A percentile compares a stretch with the other conserved stretches of the same genome.
Evolutionary conservation across 2,888 invertebrate species (phyloP).

Genomic region (Lasioglossum figueresi): DNA sequence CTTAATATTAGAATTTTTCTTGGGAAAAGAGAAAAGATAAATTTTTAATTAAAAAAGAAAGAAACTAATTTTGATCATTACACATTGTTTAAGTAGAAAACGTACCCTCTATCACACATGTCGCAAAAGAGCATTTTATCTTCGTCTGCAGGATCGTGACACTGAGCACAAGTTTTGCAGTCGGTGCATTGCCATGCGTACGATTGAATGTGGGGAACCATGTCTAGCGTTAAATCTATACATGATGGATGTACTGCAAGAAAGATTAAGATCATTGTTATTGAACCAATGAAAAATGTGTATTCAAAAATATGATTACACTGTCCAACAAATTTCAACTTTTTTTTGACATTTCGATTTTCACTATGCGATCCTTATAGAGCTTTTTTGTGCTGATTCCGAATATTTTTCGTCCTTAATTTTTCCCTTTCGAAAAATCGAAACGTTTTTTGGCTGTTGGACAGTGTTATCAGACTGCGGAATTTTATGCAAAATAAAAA

Average conservation of each 20-base stretch:
- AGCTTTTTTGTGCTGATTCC: too few species aligned
- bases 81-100: conserved; percentile 13
- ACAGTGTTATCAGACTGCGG: background rate
- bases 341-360: too few species aligned
- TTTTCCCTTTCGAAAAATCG: too few species aligned
- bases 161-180: conserved; percentile 95
- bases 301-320: conserved; percentile 75
- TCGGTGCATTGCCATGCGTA: conserved; percentile 98
- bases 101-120: conserved; percentile 94
- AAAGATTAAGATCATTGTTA: conserved; percentile 7
- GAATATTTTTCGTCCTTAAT: too few species aligned
- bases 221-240: conserved; percentile 92
- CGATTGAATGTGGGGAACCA: conserved; percentile 92
- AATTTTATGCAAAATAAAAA: background rate
- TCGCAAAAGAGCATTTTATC: conserved; percentile 98
- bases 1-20: background rate
- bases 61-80: background rate
- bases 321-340: too few species aligned
- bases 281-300: background rate
- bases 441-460: too few species aligned
- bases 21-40: background rate
- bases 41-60: background rate
- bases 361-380: too few species aligned
- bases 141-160: conserved; percentile 92
- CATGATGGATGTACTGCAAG: conserved; percentile 93